Base-by-base conservation (phyloP, 92 coral and sea anemone species). In the Zoanthus gigantus region DNA sequence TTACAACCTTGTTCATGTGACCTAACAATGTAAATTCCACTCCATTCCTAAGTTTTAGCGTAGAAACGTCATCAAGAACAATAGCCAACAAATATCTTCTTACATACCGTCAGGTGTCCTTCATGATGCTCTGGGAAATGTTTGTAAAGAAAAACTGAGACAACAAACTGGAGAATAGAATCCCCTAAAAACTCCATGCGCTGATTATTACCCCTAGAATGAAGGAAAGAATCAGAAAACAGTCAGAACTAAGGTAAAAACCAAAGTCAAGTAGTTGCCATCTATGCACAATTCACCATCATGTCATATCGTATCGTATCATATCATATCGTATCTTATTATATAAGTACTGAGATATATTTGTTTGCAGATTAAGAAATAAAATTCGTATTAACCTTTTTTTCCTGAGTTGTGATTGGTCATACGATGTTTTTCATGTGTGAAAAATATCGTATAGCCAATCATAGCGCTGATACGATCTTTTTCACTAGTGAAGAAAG, bases 71-170 rank as follows among this genome's bases (percentile, higher is more conserved):
- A 3, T 4, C 31, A 18, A 23, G 69, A 17, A 4, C 69, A 63
- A 63, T 63, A 3, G 6, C 17, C 9, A 23, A 18, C 56, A 50
- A 1, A 50, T 50, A 50, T 50, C 56, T 50, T 37, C 10, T 50
- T 50, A 50, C 85, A 23, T 91, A 96, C 98, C 93, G 99, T 97
- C 34, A 97, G 85, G 74, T 97, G 99, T 63, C 99, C 99, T 90
- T 97, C 99, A 84, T 97, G 99, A 85, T 97, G 99, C n/a, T 97
- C 97, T 12, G 99, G 98, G 60, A 97, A 97, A 79, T 97, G 96
- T 32, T 90, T 93, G 75, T 92, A 97, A 31, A 97, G 90, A 73
- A 92, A 97, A 30, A 92, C 95, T n/a, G 99, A 95, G 42, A 97
- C 95, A 1, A 97, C 95, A 77, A 94, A 95, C 88, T 97, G 98